phyloP scores from a whole-genome alignment of 2,888 invertebrate genomes.

The Anaspis maculata region DNA sequence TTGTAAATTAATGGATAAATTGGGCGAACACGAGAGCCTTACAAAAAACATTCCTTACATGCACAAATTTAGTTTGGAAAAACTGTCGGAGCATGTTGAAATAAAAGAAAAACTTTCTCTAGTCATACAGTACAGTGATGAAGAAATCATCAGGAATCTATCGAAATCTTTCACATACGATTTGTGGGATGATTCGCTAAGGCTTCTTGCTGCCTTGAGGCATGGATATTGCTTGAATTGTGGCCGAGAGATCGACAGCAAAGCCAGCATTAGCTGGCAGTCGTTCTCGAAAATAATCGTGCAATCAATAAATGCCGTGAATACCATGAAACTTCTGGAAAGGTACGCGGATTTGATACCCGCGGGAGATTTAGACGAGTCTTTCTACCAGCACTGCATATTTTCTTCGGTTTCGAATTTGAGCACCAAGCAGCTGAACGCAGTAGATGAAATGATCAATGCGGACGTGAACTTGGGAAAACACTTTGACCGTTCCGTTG shows the following conservation, averaged over 20 bases:
- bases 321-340: constrained; percentile 49
- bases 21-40: constrained; percentile 38
- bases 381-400: constrained; percentile 53
- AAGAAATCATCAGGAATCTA: constrained; percentile 47
- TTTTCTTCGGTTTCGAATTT: constrained; percentile 39
- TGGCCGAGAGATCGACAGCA: constrained; percentile 43
- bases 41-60: constrained; percentile 55
- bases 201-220: constrained; percentile 49
- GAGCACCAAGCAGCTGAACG: too few relatives aligned
- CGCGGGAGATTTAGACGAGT: constrained; percentile 49
- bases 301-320: constrained; percentile 51
- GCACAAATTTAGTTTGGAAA: constrained; percentile 51
- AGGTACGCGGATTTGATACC: constrained; percentile 50
- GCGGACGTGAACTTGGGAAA: too few relatives aligned
- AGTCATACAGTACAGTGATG: constrained; percentile 54
- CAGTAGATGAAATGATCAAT: too few relatives aligned
- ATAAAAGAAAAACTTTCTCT: constrained; percentile 48
- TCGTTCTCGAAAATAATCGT: constrained; percentile 51
- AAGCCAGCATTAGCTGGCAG: constrained; percentile 52
- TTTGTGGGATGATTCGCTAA: constrained; percentile 51
- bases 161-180: constrained; percentile 49
- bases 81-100: constrained; percentile 44
- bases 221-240: constrained; percentile 56
- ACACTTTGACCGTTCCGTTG: constrained; percentile 30
- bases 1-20: constrained; percentile 43